Evolutionary conservation across 2,113 vertebrate species (phyloP).

Genomic region (Cryptoleucopteryx plumbea): DNA sequence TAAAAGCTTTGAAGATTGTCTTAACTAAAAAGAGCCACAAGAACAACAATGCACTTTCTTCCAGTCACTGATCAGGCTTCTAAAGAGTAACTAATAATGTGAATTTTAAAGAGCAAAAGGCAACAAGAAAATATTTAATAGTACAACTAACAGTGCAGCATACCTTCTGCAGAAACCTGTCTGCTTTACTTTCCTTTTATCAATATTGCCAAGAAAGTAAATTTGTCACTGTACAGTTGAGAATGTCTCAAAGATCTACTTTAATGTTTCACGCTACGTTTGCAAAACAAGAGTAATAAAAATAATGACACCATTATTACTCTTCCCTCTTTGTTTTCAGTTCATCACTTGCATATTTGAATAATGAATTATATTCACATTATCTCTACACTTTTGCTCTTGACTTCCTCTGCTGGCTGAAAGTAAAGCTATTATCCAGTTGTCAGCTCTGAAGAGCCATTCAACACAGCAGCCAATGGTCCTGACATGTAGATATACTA

Average conservation of each 20-base stretch:
- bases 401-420: constrained; percentile 83
- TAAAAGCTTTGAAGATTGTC: constrained; percentile 34
- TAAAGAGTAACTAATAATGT: constrained; percentile 45
- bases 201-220: constrained; percentile 68
- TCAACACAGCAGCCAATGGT: constrained; percentile 77
- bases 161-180: constrained; percentile 67
- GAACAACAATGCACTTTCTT: constrained; percentile 15
- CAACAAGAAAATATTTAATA: constrained; percentile 56
- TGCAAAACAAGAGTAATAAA: constrained; percentile 90
- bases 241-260: constrained; percentile 74
- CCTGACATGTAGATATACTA: constrained; percentile 81
- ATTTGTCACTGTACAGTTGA: constrained; percentile 70
- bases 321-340: constrained; percentile 80
- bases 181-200: constrained; percentile 71
- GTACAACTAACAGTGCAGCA: constrained; percentile 58
- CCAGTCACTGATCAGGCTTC: constrained; percentile 8
- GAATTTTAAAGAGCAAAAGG: constrained; percentile 42
- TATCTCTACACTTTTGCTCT: constrained; percentile 89
- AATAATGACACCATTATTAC: constrained; percentile 96
- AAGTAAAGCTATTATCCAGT: constrained; percentile 95
- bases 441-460: constrained; percentile 84
- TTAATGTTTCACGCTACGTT: constrained; percentile 84
- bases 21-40: constrained; percentile 35
- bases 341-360: constrained; percentile 90
- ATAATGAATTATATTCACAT: constrained; percentile 98